Conservation (phyloP, 2,888 invertebrate species). For the Lasioglossum malachurum region DNA sequence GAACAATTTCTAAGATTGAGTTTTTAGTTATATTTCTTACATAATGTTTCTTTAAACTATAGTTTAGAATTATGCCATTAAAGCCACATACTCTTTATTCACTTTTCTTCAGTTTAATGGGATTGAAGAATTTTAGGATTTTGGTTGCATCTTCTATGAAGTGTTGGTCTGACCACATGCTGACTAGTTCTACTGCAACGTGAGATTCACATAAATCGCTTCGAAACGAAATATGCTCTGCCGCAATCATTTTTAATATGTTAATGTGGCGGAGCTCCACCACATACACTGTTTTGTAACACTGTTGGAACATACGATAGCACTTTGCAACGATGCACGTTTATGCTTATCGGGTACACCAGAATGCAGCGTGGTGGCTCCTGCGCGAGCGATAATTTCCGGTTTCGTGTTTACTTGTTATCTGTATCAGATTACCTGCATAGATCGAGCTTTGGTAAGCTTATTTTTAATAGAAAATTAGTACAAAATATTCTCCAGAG, state of each 20-base stretch:
- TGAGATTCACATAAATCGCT: conserved; percentile 16
- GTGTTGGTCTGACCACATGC: conserved; percentile 34
- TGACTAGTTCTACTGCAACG: conserved; percentile 34
- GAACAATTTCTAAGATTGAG: background rate
- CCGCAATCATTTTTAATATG: conserved; percentile 8
- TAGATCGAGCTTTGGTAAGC: background rate
- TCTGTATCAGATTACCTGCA: background rate
- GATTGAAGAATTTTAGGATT: background rate
- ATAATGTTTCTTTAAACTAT: background rate
- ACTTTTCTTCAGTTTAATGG: background rate
- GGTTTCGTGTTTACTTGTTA: background rate
- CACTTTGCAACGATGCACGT: background rate
- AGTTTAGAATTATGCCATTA: too few species aligned
- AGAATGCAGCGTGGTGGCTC: background rate
- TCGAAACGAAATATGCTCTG: background rate
- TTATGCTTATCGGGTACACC: background rate
- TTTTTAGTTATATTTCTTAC: background rate
- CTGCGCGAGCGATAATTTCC: background rate
- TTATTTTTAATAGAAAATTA: background rate
- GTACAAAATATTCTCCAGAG: background rate
- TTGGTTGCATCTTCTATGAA: background rate
- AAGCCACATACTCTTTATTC: background rate
- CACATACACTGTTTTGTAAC: background rate
- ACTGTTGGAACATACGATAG: background rate
- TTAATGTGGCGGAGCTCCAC: background rate